phyloP scores from a whole-genome alignment of 2,888 invertebrate genomes.

The Zygothrica quintamaculata region DNA sequence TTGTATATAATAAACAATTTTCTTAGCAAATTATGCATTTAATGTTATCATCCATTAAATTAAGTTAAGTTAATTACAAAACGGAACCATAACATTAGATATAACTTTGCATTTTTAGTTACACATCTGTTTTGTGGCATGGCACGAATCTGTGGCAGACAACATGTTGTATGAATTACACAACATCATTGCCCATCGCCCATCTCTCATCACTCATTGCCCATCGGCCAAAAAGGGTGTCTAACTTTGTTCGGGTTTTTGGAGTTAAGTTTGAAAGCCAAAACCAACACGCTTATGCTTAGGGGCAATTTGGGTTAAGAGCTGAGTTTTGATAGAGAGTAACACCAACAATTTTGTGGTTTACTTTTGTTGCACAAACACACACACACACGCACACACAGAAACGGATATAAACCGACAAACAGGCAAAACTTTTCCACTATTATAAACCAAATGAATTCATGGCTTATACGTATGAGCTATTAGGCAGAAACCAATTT shows the following conservation, averaged over 20 bases:
- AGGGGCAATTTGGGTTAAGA: slow-evolving; percentile 1
- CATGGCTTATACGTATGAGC: slow-evolving; percentile 21
- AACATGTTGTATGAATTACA: slow-evolving; percentile 48
- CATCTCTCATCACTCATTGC: too few species aligned
- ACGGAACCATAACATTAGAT: slow-evolving; percentile 12
- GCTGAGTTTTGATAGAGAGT: slow-evolving; percentile 28
- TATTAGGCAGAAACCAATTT: slow-evolving; percentile 15
- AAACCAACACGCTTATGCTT: background rate
- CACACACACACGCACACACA: too few species aligned
- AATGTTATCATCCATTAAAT: slow-evolving; percentile 35
- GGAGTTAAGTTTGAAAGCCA: slow-evolving; percentile 11
- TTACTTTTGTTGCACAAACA: slow-evolving; percentile 48
- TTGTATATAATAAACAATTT: too few species aligned
- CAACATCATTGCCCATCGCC: too few species aligned
- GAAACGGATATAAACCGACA: slow-evolving; percentile 18
- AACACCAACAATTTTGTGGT: slow-evolving; percentile 68
- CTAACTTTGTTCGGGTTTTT: slow-evolving; percentile 55
- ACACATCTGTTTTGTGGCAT: slow-evolving; percentile 34
- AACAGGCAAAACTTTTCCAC: slow-evolving; percentile 44
- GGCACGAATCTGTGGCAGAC: slow-evolving; percentile 30
- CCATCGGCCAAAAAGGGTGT: background rate
- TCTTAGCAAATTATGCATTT: too few species aligned
- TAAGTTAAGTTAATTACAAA: slow-evolving; percentile 31
- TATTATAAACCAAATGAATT: slow-evolving; percentile 45
- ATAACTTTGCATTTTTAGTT: slow-evolving; percentile 28